These are phyloP conservation scores for Trichopoda pennipes DNA, from an alignment of 2,888 invertebrate genomes.

Conservation along the genomic window DNA sequence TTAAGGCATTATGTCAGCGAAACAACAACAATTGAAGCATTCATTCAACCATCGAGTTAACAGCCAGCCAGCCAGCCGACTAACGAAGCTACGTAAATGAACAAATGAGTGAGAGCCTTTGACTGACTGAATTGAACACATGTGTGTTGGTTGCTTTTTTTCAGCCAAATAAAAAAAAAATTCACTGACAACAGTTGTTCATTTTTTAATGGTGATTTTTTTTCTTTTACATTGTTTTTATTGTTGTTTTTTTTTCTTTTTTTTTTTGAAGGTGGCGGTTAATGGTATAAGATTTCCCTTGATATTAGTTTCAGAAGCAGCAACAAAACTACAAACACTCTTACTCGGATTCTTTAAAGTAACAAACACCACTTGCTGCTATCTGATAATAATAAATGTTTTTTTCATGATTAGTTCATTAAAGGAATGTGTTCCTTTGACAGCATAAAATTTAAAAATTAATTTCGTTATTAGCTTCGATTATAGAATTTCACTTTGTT, in stretches of 20 bases:
- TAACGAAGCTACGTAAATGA: constrained; percentile 32
- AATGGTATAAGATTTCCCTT: constrained; percentile 66
- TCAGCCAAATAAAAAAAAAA: constrained; percentile 1
- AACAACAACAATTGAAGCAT: constrained; percentile 14
- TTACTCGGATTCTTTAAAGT: constrained; percentile 18
- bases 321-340: constrained; percentile 16
- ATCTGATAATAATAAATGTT: constrained; percentile 62
- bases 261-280: constrained; percentile 58
- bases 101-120: constrained; percentile 31
- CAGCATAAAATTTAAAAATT: neutral
- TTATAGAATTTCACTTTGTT: too few species aligned
- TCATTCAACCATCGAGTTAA: constrained; percentile 22
- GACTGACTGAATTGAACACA: constrained; percentile 53
- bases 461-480: neutral
- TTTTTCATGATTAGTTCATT: constrained; percentile 9
- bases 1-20: constrained; percentile 52
- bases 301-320: constrained; percentile 61
- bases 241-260: constrained; percentile 20
- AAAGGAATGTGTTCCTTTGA: constrained; percentile 34
- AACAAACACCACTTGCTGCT: constrained; percentile 59
- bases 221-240: constrained; percentile 6
- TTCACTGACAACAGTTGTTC: constrained; percentile 64
- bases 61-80: constrained; percentile 36
- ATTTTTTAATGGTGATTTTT: constrained; percentile 49
- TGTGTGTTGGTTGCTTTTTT: constrained; percentile 34